phyloP scores from a whole-genome alignment of 2,797 vertebrate genomes.

The Enoplosus armatus region DNA sequence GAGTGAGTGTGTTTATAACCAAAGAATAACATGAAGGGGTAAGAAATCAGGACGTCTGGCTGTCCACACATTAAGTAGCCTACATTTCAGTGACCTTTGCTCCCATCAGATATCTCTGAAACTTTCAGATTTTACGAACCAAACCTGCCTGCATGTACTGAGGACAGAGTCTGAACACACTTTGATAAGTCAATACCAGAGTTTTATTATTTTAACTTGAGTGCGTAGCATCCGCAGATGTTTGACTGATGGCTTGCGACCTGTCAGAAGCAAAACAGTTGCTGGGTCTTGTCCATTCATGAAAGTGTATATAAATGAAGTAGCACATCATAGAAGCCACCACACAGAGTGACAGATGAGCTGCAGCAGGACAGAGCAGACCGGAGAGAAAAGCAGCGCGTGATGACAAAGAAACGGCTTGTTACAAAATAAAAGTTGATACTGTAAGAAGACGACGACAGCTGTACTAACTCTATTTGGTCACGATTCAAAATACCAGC shows the following conservation, averaged over 20 bases:
- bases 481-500: slow-evolving; percentile 39
- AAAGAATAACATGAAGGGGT: slow-evolving; percentile 27
- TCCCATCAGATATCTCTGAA: slow-evolving; percentile 6
- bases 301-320: background rate
- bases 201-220: background rate
- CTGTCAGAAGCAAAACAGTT: slow-evolving; percentile 21
- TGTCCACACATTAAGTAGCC: slow-evolving; percentile 8
- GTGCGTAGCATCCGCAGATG: background rate
- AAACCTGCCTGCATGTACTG: background rate
- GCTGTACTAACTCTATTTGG: slow-evolving; percentile 31
- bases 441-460: slow-evolving; percentile 16
- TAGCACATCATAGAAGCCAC: background rate
- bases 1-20: slow-evolving; percentile 30
- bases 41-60: slow-evolving; percentile 2
- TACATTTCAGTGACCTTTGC: slow-evolving; percentile 11
- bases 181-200: background rate
- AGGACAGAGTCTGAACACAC: background rate
- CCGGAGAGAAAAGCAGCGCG: background rate
- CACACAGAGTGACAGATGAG: slow-evolving; percentile 11
- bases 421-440: slow-evolving; percentile 25
- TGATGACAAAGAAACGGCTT: slow-evolving; percentile 16
- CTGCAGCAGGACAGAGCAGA: background rate
- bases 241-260: slow-evolving; percentile 15
- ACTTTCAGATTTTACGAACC: background rate
- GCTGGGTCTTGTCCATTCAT: background rate